Conservation (phyloP, 2,797 vertebrate genomes). For the Nyctibius grandis region DNA sequence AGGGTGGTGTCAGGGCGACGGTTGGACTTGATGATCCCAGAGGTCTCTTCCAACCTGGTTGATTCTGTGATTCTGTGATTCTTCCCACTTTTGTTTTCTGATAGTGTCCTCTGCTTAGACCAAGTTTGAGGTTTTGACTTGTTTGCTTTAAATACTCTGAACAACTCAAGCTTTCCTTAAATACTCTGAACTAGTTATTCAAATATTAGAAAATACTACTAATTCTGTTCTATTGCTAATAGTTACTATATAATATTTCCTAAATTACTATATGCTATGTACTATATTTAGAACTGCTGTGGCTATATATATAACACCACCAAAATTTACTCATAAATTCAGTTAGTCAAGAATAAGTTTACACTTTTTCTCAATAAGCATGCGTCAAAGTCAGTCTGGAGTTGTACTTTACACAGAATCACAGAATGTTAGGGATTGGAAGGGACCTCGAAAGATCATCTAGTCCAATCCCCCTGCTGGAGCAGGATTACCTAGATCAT, state of each 20-base stretch:
- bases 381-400: neutral
- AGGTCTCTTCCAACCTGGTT: too few relatives aligned
- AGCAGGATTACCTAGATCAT: too few relatives aligned
- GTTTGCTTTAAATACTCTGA: neutral
- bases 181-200: neutral
- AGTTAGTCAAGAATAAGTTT: neutral
- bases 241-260: neutral
- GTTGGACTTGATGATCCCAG: too few relatives aligned
- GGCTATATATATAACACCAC: neutral
- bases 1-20: too few relatives aligned
- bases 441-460: too few relatives aligned
- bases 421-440: too few relatives aligned
- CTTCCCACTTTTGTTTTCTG: neutral
- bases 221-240: neutral
- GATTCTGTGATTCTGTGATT: too few relatives aligned
- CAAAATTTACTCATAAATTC: neutral
- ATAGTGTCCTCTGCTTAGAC: neutral
- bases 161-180: neutral
- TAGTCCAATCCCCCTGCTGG: too few relatives aligned
- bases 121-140: accelerated
- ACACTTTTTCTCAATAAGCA: neutral
- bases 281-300: neutral
- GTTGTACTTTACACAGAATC: too few relatives aligned
- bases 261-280: neutral
- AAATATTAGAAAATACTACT: neutral